Evolutionary conservation across 92 coral and sea anemone genomes (phyloP).

Genomic region (Paragorgia papillata): DNA sequence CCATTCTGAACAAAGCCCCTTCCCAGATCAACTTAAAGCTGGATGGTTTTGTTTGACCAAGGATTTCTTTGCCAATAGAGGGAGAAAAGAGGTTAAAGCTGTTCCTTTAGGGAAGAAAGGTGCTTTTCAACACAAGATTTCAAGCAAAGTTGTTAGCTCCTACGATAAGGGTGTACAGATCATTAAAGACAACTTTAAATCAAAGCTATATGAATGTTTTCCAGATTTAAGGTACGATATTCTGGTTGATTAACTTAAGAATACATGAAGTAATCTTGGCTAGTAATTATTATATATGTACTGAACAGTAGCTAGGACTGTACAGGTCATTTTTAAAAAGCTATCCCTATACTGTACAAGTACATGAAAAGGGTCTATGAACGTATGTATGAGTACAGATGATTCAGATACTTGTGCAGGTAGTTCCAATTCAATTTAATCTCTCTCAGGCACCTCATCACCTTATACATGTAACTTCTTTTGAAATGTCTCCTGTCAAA

Average conservation of each 20-base stretch:
- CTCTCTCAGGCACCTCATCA: no score
- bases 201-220: constrained; percentile 37
- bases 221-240: constrained; percentile 34
- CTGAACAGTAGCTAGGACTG: no score
- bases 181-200: constrained; percentile 10
- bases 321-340: no score
- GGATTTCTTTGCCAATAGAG: constrained; percentile 9
- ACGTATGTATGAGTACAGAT: no score
- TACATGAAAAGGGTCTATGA: no score
- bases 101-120: constrained; percentile 29
- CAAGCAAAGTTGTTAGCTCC: constrained; percentile 14
- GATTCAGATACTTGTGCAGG: no score
- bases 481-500: no score
- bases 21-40: constrained; percentile 31
- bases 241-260: constrained; percentile 11
- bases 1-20: constrained; percentile 32
- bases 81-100: constrained; percentile 30
- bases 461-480: no score
- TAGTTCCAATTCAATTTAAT: no score
- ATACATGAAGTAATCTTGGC: not conserved
- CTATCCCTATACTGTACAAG: no score
- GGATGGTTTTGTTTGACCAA: constrained; percentile 30
- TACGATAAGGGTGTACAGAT: constrained; percentile 36
- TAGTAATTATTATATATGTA: no score
- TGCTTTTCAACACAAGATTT: constrained; percentile 9